A percentile compares a stretch with the other conserved stretches of the same genome.
phyloP scores from a whole-genome alignment of 2,113 vertebrate species.

The Oxyruncus cristatus region DNA sequence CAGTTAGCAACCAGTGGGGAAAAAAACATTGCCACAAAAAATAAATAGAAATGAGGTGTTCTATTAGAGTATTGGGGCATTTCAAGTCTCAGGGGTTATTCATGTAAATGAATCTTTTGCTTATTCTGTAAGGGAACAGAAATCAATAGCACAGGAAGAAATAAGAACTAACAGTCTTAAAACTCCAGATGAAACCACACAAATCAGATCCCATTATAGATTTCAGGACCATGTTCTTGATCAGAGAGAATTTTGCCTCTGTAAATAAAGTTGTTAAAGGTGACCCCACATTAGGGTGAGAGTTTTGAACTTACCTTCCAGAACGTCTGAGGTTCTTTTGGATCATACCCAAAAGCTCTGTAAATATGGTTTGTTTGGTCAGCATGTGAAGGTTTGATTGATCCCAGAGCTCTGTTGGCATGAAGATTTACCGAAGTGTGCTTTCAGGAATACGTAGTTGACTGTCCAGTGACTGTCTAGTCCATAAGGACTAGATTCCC shows the following conservation, averaged over 20 bases:
- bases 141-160: slow-evolving; percentile 27
- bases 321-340: background rate
- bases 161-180: slow-evolving; percentile 7
- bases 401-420: background rate
- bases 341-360: background rate
- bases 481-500: background rate
- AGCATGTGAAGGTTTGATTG: background rate
- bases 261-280: background rate
- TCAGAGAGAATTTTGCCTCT: background rate
- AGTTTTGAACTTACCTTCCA: background rate
- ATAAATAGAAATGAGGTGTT: background rate
- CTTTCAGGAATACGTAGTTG: background rate
- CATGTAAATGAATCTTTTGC: slow-evolving; percentile 20
- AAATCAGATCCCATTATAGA: background rate
- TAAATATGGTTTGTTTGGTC: background rate
- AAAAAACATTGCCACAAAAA: background rate
- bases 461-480: background rate
- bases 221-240: background rate
- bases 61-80: background rate
- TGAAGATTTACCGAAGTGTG: background rate
- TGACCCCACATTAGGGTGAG: background rate
- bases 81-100: background rate
- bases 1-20: background rate
- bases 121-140: slow-evolving; percentile 22
- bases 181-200: background rate